Evolutionary conservation across 2,888 invertebrate genomes (phyloP).

Genomic region (Melieria crassipennis): DNA sequence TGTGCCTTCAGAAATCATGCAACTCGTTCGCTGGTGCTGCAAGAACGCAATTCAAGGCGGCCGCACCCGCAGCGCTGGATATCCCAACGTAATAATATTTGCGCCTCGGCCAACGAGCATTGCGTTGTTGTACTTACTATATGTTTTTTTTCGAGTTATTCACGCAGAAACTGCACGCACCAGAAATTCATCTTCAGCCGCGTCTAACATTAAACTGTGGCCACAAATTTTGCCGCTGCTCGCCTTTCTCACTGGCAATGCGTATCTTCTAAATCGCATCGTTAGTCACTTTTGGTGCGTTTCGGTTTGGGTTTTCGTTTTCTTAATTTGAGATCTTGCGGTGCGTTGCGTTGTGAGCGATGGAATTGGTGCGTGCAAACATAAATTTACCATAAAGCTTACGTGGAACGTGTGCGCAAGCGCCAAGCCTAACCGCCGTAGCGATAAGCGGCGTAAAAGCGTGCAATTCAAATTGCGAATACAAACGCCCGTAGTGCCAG

Average conservation of each 20-base stretch:
- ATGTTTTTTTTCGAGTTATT: too few relatives aligned
- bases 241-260: background rate
- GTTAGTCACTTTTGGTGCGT: too few relatives aligned
- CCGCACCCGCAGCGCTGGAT: too few relatives aligned
- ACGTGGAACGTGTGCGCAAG: background rate
- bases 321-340: background rate
- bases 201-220: background rate
- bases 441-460: conserved; percentile 1
- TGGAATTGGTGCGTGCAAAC: conserved; percentile 15
- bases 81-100: too few relatives aligned
- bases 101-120: too few relatives aligned
- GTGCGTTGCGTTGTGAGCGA: background rate
- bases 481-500: too few relatives aligned
- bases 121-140: too few relatives aligned
- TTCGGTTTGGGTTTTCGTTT: background rate
- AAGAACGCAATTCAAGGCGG: too few relatives aligned
- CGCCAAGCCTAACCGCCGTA: background rate
- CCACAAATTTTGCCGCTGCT: background rate
- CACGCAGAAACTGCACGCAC: background rate
- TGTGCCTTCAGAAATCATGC: too few relatives aligned
- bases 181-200: background rate
- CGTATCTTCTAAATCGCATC: background rate
- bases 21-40: too few relatives aligned
- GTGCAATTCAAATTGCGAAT: too few relatives aligned
- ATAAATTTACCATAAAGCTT: background rate